Percentiles rank a stretch among this genome's conserved stretches.
phyloP scores from a whole-genome alignment of 2,888 invertebrate species.

The Acronicta aceris region DNA sequence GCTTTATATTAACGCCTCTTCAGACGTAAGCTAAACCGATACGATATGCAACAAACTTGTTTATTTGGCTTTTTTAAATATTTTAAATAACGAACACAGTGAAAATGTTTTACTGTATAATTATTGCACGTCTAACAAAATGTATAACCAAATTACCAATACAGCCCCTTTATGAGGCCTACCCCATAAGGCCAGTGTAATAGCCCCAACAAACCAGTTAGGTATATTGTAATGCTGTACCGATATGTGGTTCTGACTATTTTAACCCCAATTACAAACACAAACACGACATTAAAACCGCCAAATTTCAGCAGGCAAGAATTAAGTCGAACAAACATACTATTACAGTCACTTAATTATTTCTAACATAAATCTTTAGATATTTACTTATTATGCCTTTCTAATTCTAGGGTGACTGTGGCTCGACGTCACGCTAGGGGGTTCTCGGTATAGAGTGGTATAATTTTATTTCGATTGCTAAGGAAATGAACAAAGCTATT shows the following conservation, averaged over 20 bases:
- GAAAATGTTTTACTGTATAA: no score
- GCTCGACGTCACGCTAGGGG: conserved; percentile 75
- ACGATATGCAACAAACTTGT: conserved; percentile 43
- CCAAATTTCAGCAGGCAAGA: conserved; percentile 55
- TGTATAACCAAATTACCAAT: conserved; percentile 36
- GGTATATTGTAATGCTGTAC: conserved; percentile 9
- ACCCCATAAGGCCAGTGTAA: conserved; percentile 7
- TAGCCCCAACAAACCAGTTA: conserved; percentile 34
- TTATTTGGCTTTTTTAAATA: conserved; percentile 20
- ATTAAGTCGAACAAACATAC: conserved; percentile 65
- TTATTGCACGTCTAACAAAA: conserved; percentile 35
- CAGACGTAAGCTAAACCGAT: conserved; percentile 59
- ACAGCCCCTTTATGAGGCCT: conserved; percentile 34
- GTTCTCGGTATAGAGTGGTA: conserved; percentile 52
- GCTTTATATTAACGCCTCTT: conserved; percentile 68
- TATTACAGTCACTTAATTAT: conserved; percentile 75
- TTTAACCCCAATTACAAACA: conserved; percentile 50
- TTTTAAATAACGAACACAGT: background rate
- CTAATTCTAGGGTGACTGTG: conserved; percentile 78
- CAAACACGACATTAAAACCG: conserved; percentile 43
- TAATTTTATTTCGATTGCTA: conserved; percentile 66
- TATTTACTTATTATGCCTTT: conserved; percentile 80
- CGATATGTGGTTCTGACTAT: conserved; percentile 36
- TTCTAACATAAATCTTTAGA: conserved; percentile 79
- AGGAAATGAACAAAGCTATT: conserved; percentile 67